Conservation (phyloP, 2,797 vertebrate species). For the Xyrichtys novacula region DNA sequence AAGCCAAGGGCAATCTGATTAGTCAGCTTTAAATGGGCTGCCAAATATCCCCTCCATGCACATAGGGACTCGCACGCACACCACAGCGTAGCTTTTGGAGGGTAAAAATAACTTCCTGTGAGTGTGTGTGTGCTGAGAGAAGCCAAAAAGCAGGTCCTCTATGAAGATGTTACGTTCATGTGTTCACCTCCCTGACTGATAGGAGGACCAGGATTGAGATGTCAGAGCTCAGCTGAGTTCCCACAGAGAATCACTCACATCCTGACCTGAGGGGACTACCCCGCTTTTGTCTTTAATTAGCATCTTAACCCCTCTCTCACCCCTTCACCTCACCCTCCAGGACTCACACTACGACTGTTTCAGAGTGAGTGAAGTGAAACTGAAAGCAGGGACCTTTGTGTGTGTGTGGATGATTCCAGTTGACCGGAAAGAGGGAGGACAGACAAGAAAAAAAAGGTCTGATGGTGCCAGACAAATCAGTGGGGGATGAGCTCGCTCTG, state of each 20-base stretch:
- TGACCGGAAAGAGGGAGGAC: slow-evolving; percentile 56
- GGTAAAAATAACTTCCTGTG: background rate
- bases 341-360: slow-evolving; percentile 17
- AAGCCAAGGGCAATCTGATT: slow-evolving; percentile 74
- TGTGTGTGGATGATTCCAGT: slow-evolving; percentile 37
- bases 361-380: slow-evolving; percentile 30
- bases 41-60: slow-evolving; percentile 67
- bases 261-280: slow-evolving; percentile 40
- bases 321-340: slow-evolving; percentile 1
- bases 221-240: slow-evolving; percentile 10
- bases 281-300: slow-evolving; percentile 33
- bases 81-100: slow-evolving; percentile 24
- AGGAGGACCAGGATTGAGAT: background rate
- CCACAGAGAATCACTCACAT: slow-evolving; percentile 20
- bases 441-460: slow-evolving; percentile 38
- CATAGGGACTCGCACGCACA: slow-evolving; percentile 54
- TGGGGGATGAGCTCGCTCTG: slow-evolving; percentile 65
- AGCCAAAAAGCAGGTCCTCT: background rate
- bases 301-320: slow-evolving; percentile 9
- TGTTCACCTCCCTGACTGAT: background rate
- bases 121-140: background rate
- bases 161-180: background rate
- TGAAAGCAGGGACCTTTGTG: slow-evolving; percentile 25
- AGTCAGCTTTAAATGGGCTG: slow-evolving; percentile 73
- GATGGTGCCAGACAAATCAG: slow-evolving; percentile 68